These are phyloP conservation scores for Desmodus rotundus DNA, from an alignment of 2,113 vertebrate species.

Conservation along the genomic window DNA sequence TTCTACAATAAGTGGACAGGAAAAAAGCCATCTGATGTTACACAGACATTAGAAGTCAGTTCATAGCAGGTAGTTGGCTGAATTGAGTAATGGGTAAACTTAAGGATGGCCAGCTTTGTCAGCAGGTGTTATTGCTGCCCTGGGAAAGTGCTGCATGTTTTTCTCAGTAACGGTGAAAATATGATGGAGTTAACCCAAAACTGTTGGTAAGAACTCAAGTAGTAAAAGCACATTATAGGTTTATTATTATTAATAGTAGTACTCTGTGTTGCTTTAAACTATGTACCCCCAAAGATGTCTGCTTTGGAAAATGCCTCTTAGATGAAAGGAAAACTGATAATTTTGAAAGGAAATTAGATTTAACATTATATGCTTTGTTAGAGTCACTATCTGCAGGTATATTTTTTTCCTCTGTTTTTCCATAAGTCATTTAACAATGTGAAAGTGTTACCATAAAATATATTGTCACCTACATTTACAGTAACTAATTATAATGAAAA, in stretches of 20 bases:
- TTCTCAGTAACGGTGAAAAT: constrained; percentile 39
- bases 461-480: neutral
- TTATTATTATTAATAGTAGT: no score
- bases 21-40: constrained; percentile 31
- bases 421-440: neutral
- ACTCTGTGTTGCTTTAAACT: constrained; percentile 32
- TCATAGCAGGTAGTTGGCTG: constrained; percentile 76
- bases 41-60: constrained; percentile 62
- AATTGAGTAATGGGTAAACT: constrained; percentile 71
- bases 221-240: constrained; percentile 49
- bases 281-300: neutral
- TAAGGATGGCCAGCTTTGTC: constrained; percentile 68
- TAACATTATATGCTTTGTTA: neutral
- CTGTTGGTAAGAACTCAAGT: neutral
- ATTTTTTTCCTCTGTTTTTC: neutral
- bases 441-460: neutral
- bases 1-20: constrained; percentile 58
- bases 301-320: constrained; percentile 31
- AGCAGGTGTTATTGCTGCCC: constrained; percentile 71
- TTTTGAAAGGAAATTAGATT: constrained; percentile 30
- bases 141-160: constrained; percentile 62
- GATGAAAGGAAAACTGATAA: neutral
- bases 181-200: constrained; percentile 23
- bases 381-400: neutral
- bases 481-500: constrained; percentile 15